A percentile compares a stretch with the other conserved stretches of the same genome.
Evolutionary conservation across 2,113 vertebrate species (phyloP).

Genomic region (Epinephelus moara): DNA sequence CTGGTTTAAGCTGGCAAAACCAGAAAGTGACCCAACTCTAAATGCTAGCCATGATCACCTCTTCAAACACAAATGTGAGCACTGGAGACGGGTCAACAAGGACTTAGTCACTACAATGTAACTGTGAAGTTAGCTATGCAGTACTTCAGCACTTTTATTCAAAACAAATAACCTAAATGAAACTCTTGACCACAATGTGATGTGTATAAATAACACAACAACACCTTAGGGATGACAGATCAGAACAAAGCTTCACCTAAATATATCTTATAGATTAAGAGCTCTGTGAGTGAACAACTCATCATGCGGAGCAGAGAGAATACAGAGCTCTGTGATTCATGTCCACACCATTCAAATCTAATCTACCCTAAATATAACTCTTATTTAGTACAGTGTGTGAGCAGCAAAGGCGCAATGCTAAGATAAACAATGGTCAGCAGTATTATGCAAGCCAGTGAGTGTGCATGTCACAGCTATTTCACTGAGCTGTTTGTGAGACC

Average conservation of each 20-base stretch:
- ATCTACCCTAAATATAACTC: slow-evolving; percentile 26
- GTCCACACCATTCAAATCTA: slow-evolving; percentile 11
- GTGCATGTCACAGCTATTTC: slow-evolving; percentile 19
- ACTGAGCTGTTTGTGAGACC: slow-evolving; percentile 37
- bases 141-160: background rate
- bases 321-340: slow-evolving; percentile 24
- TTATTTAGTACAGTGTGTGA: slow-evolving; percentile 28
- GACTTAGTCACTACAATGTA: background rate
- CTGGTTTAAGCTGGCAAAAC: too few relatives aligned
- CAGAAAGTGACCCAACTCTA: too few relatives aligned
- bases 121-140: background rate
- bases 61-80: background rate
- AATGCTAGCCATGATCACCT: background rate
- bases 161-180: slow-evolving; percentile 4
- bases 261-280: slow-evolving; percentile 27
- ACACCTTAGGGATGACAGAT: background rate
- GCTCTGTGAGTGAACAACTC: background rate
- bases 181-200: background rate
- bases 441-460: slow-evolving; percentile 25
- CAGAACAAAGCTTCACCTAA: background rate
- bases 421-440: slow-evolving; percentile 55
- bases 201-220: background rate
- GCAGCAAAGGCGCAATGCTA: slow-evolving; percentile 14
- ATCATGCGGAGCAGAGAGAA: slow-evolving; percentile 9
- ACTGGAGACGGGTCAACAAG: background rate